Conservation (phyloP, 2,797 vertebrate species). For the Ctenopoma multispine region DNA sequence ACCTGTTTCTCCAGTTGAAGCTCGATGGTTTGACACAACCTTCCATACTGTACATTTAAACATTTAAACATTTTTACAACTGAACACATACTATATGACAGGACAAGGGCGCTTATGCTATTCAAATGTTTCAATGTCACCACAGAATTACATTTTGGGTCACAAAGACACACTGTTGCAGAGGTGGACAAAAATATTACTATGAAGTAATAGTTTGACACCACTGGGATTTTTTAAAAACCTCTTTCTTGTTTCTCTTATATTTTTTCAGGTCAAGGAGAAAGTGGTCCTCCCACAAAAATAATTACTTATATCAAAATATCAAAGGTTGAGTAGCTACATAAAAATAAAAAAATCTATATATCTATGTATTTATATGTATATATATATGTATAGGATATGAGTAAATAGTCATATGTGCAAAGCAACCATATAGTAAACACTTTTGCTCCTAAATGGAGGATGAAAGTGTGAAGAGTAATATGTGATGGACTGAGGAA, state of each 20-base stretch:
- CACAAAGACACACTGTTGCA: background rate
- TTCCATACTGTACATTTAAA: constrained; percentile 20
- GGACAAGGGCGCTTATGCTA: background rate
- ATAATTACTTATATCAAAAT: no score
- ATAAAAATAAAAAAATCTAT: no score
- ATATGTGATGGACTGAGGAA: background rate
- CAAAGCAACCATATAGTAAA: constrained; percentile 58
- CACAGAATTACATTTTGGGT: background rate
- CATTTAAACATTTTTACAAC: constrained; percentile 6
- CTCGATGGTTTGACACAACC: constrained; percentile 48
- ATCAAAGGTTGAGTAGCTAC: no score
- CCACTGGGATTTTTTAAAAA: background rate
- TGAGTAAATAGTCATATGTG: constrained; percentile 54
- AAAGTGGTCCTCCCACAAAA: constrained; percentile 12
- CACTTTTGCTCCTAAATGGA: constrained; percentile 25
- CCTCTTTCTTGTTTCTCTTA: background rate
- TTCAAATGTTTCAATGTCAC: background rate
- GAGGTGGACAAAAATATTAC: background rate
- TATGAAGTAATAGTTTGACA: background rate
- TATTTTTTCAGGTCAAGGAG: background rate
- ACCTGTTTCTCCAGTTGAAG: constrained; percentile 51
- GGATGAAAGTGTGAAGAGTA: constrained; percentile 35
- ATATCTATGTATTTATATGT: no score
- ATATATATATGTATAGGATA: no score
- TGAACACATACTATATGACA: background rate